phyloP scores from a whole-genome alignment of 2,888 invertebrate species.

The Drosophila paranaensis region DNA sequence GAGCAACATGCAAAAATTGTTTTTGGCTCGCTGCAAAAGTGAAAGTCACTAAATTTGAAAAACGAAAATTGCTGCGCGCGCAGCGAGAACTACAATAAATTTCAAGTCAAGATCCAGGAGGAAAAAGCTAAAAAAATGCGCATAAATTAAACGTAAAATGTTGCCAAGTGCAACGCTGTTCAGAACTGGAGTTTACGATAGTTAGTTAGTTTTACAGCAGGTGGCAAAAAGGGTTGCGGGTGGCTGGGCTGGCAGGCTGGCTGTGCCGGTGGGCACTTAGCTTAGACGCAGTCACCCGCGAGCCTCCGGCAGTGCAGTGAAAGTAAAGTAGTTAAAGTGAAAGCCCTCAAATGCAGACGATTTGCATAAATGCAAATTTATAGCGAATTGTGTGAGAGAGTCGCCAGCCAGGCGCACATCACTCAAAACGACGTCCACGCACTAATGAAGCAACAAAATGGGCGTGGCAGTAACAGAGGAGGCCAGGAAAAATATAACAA shows the following conservation, averaged over 20 bases:
- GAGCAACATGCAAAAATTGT: conserved; percentile 42
- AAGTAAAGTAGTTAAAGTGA: conserved; percentile 58
- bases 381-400: conserved; percentile 31
- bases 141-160: conserved; percentile 69
- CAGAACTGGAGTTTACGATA: conserved; percentile 44
- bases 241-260: neutral
- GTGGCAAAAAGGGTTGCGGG: conserved; percentile 7
- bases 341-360: conserved; percentile 57
- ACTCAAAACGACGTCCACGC: conserved; percentile 53
- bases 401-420: conserved; percentile 36
- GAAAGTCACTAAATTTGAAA: conserved; percentile 67
- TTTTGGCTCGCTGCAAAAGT: conserved; percentile 51
- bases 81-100: conserved; percentile 47
- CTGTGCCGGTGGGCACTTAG: conserved; percentile 6
- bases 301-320: conserved; percentile 39
- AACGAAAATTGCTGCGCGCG: conserved; percentile 41
- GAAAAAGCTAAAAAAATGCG: conserved; percentile 43
- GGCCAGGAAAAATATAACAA: neutral
- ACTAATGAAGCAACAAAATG: conserved; percentile 68
- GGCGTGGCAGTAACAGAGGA: conserved; percentile 32
- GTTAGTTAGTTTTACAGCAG: conserved; percentile 51
- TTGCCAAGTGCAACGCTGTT: conserved; percentile 48
- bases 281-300: conserved; percentile 22
- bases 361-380: conserved; percentile 71
- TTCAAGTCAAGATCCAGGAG: conserved; percentile 33